These are phyloP conservation scores for Nothocercus nigrocapillus DNA, from an alignment of 2,113 vertebrate species.

Conservation along the genomic window DNA sequence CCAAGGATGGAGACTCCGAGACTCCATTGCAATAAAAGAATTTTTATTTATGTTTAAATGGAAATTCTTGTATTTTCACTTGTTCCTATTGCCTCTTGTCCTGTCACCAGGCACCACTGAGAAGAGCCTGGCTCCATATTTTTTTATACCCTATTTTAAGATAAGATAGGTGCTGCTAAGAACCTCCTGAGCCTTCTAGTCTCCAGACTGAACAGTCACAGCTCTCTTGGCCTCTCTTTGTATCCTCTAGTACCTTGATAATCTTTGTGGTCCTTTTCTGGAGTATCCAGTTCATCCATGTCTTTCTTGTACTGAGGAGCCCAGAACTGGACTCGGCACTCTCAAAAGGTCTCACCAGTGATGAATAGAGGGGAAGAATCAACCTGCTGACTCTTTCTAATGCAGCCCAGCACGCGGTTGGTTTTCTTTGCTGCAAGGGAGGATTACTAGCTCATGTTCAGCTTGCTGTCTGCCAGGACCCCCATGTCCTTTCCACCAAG, in stretches of 20 bases:
- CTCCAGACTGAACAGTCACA: not conserved
- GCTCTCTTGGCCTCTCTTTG: not conserved
- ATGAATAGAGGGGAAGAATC: not conserved
- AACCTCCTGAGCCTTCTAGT: not conserved
- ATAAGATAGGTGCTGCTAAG: not conserved
- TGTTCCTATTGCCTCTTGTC: accelerated
- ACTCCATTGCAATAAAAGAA: not conserved
- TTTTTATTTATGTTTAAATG: not conserved
- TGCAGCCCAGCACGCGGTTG: accelerated
- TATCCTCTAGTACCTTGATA: not conserved
- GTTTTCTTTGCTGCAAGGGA: accelerated
- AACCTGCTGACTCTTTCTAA: accelerated
- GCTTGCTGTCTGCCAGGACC: accelerated
- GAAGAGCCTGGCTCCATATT: not conserved
- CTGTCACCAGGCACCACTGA: not conserved
- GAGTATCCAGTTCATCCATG: not conserved
- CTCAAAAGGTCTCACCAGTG: not conserved
- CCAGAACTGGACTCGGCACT: not conserved
- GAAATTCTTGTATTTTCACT: not conserved
- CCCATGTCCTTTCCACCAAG: not conserved
- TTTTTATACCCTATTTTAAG: not conserved
- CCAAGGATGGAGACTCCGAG: not conserved
- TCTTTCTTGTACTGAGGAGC: not conserved
- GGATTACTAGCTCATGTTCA: too few relatives aligned
- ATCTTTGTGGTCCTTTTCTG: not conserved